phyloP scores from a whole-genome alignment of 2,797 vertebrate species.

The Sebastes reedi region DNA sequence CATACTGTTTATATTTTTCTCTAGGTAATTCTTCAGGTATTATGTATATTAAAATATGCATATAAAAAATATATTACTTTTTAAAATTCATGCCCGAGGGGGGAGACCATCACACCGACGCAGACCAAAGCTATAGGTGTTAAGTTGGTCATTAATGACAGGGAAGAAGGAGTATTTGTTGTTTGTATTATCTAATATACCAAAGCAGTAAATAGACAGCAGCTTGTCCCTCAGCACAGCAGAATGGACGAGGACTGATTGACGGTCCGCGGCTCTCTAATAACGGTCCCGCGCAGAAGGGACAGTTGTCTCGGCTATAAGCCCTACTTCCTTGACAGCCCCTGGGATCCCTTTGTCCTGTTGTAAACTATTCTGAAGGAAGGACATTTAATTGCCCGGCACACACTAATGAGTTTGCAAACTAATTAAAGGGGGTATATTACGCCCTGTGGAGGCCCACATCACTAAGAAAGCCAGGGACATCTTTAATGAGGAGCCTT shows the following conservation, averaged over 20 bases:
- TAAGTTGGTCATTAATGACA: not conserved
- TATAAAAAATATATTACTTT: not conserved
- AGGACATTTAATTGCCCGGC: conserved; percentile 82
- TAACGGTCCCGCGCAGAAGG: conserved; percentile 44
- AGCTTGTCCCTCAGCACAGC: conserved; percentile 18
- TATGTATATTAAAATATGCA: not conserved
- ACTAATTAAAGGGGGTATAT: conserved; percentile 84
- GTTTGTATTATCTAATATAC: not conserved
- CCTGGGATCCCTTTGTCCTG: conserved; percentile 81
- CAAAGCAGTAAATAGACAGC: not conserved
- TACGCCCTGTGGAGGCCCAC: conserved; percentile 77
- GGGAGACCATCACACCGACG: not conserved
- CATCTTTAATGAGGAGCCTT: conserved; percentile 85
- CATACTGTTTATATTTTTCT: not conserved
- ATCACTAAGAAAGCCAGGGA: conserved; percentile 79
- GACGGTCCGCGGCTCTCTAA: conserved; percentile 37
- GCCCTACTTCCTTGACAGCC: conserved; percentile 68
- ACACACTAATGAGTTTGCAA: conserved; percentile 84
- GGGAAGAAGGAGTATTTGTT: conserved; percentile 3
- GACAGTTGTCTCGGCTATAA: conserved; percentile 55
- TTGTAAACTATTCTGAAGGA: conserved; percentile 77
- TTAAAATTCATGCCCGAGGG: not conserved
- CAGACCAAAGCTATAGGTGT: not conserved
- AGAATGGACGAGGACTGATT: conserved; percentile 27
- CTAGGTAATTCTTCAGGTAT: not conserved